Evolutionary conservation across 1,140 invertebrate genomes (phyloP).

Genomic region (Aricia agestis): DNA sequence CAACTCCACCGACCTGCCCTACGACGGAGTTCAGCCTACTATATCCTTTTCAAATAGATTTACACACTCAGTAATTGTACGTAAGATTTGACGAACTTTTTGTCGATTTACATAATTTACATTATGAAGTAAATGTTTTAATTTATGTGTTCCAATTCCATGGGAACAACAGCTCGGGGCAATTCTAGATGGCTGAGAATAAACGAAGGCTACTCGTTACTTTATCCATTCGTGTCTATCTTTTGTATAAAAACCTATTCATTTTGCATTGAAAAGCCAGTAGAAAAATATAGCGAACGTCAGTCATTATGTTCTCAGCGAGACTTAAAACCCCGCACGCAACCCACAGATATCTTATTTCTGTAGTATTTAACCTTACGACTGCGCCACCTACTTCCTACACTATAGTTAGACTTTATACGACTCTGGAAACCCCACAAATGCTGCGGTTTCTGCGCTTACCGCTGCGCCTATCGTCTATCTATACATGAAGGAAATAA

Average conservation of each 20-base stretch:
- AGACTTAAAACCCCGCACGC: constrained; percentile 36
- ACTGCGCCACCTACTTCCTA: constrained; percentile 67
- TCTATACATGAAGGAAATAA: constrained; percentile 44
- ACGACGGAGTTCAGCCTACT: constrained; percentile 94
- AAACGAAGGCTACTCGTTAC: constrained; percentile 3
- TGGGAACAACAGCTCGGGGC: background rate
- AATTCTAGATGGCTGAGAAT: constrained; percentile 6
- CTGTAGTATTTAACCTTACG: constrained; percentile 74
- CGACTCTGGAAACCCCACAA: constrained; percentile 68
- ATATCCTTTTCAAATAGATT: constrained; percentile 89
- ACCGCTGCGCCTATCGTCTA: constrained; percentile 39
- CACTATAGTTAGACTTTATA: constrained; percentile 61
- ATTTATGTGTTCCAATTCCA: constrained; percentile 13
- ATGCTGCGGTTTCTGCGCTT: constrained; percentile 68
- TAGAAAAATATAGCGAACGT: constrained; percentile 15
- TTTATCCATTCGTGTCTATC: constrained; percentile 6
- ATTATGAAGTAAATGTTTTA: background rate
- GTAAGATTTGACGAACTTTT: background rate
- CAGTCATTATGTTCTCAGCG: constrained; percentile 31
- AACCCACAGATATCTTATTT: constrained; percentile 70
- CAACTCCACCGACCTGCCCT: constrained; percentile 90
- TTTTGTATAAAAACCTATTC: constrained; percentile 12
- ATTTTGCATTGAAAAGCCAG: background rate
- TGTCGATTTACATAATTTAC: background rate
- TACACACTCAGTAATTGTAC: background rate